Conservation (phyloP, 2,797 vertebrate genomes). For the Oceanodroma leucorhoa region DNA sequence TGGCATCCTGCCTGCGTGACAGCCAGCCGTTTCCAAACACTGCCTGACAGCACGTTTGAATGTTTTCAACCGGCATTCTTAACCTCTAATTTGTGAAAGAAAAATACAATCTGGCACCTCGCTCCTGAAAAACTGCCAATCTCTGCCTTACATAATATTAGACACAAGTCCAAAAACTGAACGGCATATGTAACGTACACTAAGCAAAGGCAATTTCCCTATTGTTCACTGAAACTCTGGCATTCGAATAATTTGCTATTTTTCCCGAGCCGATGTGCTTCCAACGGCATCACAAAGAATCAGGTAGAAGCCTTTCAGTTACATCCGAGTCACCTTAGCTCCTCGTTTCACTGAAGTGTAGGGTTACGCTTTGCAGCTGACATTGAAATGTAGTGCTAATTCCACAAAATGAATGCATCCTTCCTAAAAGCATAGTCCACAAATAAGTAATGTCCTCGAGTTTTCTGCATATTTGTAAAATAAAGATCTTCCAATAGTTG, state of each 20-base stretch:
- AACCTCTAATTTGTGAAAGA: constrained; percentile 44
- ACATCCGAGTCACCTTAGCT: background rate
- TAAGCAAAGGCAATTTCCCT: background rate
- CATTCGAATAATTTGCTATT: background rate
- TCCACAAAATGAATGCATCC: background rate
- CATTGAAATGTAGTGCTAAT: background rate
- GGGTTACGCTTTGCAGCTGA: background rate
- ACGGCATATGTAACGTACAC: background rate
- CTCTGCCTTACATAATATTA: constrained; percentile 24
- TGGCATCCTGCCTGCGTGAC: background rate
- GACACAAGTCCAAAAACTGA: constrained; percentile 16
- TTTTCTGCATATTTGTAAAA: background rate
- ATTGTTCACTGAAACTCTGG: background rate
- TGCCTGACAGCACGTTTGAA: background rate
- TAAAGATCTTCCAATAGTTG: background rate
- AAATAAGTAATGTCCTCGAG: background rate
- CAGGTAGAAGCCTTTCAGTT: background rate
- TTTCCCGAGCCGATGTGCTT: background rate
- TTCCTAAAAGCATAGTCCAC: background rate
- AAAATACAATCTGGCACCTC: constrained; percentile 45
- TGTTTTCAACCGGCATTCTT: background rate
- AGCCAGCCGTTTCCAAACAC: constrained; percentile 6
- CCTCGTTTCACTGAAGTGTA: accelerated
- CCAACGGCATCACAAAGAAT: background rate
- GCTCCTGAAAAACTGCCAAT: constrained; percentile 11